These are phyloP conservation scores for Simalia tracyae DNA, from an alignment of 2,797 vertebrate genomes.

Conservation along the genomic window DNA sequence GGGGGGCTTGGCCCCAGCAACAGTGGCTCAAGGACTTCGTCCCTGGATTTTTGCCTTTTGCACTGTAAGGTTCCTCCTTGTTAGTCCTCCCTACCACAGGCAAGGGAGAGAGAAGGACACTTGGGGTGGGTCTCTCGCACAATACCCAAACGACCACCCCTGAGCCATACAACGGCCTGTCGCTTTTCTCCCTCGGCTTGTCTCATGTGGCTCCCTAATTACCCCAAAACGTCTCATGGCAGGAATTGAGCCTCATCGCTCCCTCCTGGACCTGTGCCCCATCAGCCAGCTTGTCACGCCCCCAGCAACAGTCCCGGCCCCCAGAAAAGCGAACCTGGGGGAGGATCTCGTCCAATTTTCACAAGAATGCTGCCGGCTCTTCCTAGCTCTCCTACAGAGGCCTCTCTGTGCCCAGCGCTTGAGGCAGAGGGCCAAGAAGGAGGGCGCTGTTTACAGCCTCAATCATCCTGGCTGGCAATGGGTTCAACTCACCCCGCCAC, in stretches of 20 bases:
- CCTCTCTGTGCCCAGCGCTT: accelerated
- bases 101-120: not conserved
- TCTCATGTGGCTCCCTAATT: not conserved
- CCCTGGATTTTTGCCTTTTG: not conserved
- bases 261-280: not conserved
- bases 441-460: not conserved
- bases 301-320: too few relatives aligned
- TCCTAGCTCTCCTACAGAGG: too few relatives aligned
- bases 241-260: not conserved
- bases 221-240: not conserved
- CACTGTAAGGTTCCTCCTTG: not conserved
- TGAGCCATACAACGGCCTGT: too few relatives aligned
- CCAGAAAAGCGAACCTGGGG: too few relatives aligned
- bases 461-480: not conserved
- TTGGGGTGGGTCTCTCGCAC: not conserved
- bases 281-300: too few relatives aligned
- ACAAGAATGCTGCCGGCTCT: too few relatives aligned
- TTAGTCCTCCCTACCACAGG: not conserved
- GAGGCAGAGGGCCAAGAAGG: not conserved
- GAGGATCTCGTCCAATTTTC: too few relatives aligned
- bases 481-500: not conserved
- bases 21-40: not conserved
- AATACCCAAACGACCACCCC: not conserved
- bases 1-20: not conserved
- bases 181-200: not conserved